Evolutionary conservation across 2,113 vertebrate genomes (phyloP).

Genomic region (Ivindomyrus marchei): DNA sequence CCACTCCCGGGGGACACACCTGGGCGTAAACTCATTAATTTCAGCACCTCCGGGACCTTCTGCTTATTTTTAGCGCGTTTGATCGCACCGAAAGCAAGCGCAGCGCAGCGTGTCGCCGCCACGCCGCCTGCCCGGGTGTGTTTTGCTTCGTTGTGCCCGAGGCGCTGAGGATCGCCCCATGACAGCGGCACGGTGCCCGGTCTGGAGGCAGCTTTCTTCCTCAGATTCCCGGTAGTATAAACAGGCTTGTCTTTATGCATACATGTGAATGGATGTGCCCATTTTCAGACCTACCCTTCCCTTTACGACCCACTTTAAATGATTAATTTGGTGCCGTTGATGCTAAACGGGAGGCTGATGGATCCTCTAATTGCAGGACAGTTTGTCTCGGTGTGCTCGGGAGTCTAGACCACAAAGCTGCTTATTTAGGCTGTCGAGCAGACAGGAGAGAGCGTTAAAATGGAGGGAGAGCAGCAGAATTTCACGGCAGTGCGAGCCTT

Average conservation of each 20-base stretch:
- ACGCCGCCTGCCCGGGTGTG: neutral
- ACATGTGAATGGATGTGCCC: neutral
- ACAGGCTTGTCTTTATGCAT: neutral
- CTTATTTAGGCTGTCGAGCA: neutral
- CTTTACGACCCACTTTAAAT: neutral
- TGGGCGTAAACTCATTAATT: neutral
- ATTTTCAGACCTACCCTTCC: neutral
- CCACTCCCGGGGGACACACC: neutral
- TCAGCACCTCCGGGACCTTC: constrained; percentile 4
- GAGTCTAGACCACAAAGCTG: neutral
- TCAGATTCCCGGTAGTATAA: neutral
- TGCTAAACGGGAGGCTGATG: neutral
- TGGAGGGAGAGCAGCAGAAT: neutral
- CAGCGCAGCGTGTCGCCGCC: neutral
- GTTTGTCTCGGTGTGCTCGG: neutral
- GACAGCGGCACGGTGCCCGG: neutral
- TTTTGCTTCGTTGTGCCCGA: neutral
- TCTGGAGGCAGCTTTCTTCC: neutral
- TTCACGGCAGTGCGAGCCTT: neutral
- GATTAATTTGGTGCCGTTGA: neutral
- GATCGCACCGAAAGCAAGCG: neutral
- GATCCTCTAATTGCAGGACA: neutral
- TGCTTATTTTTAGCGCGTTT: neutral
- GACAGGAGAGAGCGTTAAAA: neutral
- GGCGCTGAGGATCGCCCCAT: neutral